Percentiles rank a stretch among this genome's conserved stretches.
Evolutionary conservation across 2,888 invertebrate species (phyloP).

Genomic region (Perizoma flavofasciatum): DNA sequence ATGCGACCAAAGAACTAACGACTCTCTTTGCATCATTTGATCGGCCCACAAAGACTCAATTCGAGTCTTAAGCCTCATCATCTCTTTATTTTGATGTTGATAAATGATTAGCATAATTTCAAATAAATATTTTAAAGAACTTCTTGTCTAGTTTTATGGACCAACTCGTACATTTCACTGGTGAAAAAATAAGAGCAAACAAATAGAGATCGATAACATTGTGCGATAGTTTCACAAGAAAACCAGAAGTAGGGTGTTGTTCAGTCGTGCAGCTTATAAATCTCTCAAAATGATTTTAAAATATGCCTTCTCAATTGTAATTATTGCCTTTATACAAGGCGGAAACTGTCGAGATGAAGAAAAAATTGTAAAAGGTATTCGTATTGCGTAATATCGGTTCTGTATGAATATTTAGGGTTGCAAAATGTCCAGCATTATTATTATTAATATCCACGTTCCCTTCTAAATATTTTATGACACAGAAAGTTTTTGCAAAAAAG

Average conservation of each 20-base stretch:
- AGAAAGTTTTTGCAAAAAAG: conserved; percentile 9
- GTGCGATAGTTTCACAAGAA: conserved; percentile 42
- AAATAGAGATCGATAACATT: conserved; percentile 45
- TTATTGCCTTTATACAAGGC: conserved; percentile 40
- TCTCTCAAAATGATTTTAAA: conserved; percentile 40
- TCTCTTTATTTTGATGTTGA: too few relatives aligned
- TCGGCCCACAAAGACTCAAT: too few relatives aligned
- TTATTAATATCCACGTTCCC: too few relatives aligned
- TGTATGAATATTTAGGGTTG: conserved; percentile 8
- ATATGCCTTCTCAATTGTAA: conserved; percentile 42
- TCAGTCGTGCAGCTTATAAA: conserved; percentile 48
- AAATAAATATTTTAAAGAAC: too few relatives aligned
- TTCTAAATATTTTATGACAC: neutral
- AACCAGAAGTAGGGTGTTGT: conserved; percentile 35
- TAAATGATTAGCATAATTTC: too few relatives aligned
- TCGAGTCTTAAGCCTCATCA: too few relatives aligned
- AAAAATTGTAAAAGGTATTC: conserved; percentile 77
- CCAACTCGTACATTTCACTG: too few relatives aligned
- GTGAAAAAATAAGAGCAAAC: conserved; percentile 18
- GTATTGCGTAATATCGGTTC: conserved; percentile 18
- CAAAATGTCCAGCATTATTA: too few relatives aligned
- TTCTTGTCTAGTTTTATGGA: too few relatives aligned
- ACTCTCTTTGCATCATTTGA: too few relatives aligned
- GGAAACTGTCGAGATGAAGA: conserved; percentile 70
- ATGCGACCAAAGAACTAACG: too few relatives aligned